These are phyloP conservation scores for Corythornis cristatus DNA, from an alignment of 2,113 vertebrate species.

Conservation along the genomic window DNA sequence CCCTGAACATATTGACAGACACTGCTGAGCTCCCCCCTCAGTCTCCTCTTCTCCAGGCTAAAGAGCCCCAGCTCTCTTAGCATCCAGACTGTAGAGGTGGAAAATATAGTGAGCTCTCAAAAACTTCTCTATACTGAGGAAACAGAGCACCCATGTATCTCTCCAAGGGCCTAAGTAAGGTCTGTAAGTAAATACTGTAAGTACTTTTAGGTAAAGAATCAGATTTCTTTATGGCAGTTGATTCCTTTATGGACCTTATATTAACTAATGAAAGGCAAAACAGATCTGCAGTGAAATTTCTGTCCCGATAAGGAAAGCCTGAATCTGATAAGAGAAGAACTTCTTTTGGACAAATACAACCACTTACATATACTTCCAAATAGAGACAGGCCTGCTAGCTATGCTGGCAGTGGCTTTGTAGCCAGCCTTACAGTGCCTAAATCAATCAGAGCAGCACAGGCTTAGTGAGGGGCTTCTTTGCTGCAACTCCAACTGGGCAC, in stretches of 20 bases:
- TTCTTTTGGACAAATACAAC: background rate
- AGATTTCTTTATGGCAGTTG: background rate
- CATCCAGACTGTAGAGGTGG: background rate
- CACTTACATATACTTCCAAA: background rate
- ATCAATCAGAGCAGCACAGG: background rate
- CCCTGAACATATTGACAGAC: no score
- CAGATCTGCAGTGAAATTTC: background rate
- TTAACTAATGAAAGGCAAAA: background rate
- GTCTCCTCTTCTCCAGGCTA: no score
- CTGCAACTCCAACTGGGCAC: background rate
- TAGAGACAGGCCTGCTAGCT: background rate
- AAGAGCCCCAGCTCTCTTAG: no score
- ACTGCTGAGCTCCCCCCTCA: no score
- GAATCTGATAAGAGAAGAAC: background rate
- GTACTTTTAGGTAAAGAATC: background rate
- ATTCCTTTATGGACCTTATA: background rate
- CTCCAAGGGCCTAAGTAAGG: background rate
- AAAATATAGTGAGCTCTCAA: background rate
- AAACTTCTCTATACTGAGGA: background rate
- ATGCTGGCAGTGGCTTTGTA: background rate
- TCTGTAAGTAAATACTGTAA: background rate
- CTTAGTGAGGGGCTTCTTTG: background rate
- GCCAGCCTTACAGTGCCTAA: background rate
- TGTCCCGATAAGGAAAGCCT: background rate
- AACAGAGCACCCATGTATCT: background rate